phyloP scores from a whole-genome alignment of 2,888 invertebrate species.

The Drymonia ruficornis region DNA sequence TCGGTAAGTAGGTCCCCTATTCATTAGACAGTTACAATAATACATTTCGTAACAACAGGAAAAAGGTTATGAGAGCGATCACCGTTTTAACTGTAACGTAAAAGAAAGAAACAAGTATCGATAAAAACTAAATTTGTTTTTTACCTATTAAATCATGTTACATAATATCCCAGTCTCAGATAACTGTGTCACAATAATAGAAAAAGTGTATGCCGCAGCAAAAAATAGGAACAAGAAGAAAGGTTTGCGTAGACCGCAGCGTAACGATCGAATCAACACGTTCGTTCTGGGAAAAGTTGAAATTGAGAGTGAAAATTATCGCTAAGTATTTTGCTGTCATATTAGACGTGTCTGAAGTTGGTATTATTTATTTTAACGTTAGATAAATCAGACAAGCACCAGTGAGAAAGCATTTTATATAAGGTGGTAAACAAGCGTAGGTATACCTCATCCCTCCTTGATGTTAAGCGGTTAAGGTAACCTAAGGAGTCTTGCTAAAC shows the following conservation, averaged over 20 bases:
- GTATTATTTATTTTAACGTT: too few species aligned
- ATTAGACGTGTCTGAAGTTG: neutral
- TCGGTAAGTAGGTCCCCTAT: neutral
- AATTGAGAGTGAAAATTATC: neutral
- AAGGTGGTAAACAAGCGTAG: too few species aligned
- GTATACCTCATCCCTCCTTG: too few species aligned
- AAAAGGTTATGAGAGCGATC: constrained; percentile 42
- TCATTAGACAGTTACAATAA: constrained; percentile 4
- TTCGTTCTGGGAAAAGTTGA: neutral
- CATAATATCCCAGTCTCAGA: constrained; percentile 64
- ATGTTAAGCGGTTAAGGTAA: too few species aligned
- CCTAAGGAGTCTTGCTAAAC: too few species aligned
- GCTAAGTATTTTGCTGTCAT: neutral
- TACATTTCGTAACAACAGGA: constrained; percentile 31
- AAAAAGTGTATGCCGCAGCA: constrained; percentile 48
- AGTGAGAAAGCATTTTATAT: too few species aligned
- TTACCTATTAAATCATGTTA: constrained; percentile 60
- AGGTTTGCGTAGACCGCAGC: constrained; percentile 15
- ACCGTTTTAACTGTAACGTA: constrained; percentile 33
- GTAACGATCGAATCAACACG: constrained; percentile 1
- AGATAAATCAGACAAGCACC: too few species aligned
- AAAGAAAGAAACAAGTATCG: constrained; percentile 42
- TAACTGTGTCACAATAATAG: constrained; percentile 66
- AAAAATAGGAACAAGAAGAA: constrained; percentile 21
- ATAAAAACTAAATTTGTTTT: constrained; percentile 46